A percentile compares a stretch with the other conserved stretches of the same genome.
Conservation (phyloP, 2,797 vertebrate genomes). For the Chaetodon trifasciatus region DNA sequence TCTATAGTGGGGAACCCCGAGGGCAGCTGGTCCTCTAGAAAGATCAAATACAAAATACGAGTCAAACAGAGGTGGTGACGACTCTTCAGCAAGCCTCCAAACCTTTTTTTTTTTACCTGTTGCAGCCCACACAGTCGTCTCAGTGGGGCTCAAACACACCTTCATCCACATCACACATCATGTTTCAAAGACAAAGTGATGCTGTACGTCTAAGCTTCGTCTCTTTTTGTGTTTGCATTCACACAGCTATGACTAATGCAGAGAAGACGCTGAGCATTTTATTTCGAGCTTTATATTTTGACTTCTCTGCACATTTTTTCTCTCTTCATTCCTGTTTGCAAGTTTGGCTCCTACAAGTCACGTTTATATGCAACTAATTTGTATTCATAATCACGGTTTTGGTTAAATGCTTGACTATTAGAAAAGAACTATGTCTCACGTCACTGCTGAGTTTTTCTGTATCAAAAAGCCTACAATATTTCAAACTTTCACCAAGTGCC, state of each 20-base stretch:
- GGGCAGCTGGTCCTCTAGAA: slow-evolving; percentile 96
- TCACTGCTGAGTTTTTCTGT: no score
- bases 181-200: neutral
- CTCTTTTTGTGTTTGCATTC: neutral
- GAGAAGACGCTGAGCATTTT: neutral
- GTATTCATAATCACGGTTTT: no score
- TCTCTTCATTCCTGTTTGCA: neutral
- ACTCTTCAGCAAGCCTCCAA: no score
- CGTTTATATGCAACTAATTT: no score
- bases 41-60: slow-evolving; percentile 37
- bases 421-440: no score
- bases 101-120: neutral
- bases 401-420: no score
- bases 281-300: neutral
- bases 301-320: neutral
- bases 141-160: neutral
- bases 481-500: no score
- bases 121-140: neutral
- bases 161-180: neutral
- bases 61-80: slow-evolving; percentile 26
- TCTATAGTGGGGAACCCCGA: slow-evolving; percentile 97
- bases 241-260: neutral
- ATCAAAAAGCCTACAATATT: no score
- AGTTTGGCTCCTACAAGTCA: neutral
- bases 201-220: neutral